Evolutionary conservation across 2,888 invertebrate species (phyloP), one percentile per base, ranked within the genome.

Genomic region (Leptopilina drosophilae): DNA sequence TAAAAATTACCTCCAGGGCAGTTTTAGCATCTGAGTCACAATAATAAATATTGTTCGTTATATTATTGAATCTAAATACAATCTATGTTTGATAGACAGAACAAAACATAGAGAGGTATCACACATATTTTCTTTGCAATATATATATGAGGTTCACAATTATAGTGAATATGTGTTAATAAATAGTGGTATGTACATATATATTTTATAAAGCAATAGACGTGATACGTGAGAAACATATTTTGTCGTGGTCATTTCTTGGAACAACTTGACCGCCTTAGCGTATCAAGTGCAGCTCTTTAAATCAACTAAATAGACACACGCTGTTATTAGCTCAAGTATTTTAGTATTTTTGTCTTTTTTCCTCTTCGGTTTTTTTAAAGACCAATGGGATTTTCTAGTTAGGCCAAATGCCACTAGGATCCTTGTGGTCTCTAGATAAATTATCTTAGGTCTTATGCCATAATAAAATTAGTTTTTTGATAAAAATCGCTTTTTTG

Each of bases 241-340:
- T 87, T 86, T 86, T 83, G 84, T 83, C 82, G 79, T 85, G 84
- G 82, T 84, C 83, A 83, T 85, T 86, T 88, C 85, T 86, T 78
- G 80, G 87, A 88, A 87, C 85, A 86, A 86, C 84, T 83, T 84
- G 87, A 85, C 86, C 83, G 82, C 84, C 85, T 85, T 87, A 85
- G 83, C 84, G 84, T 84, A 87, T 86, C 85, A 86, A 88, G 86
- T 87, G 87, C 87, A 86, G 75, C 82, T 59, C n/a, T 59, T 46
- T 59, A 59, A 15, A 59, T 15, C 12, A 56, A n/a, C 15, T 15
- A 33, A 33, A 33, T 49, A 69, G 26, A 53, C 49, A 69, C 26
- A 69, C 53, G 69, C 26, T 8, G 49, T 49, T 49, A 42, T 67
- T 12, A 49, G 42, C 9, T 20, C 15, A 20, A 67, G 12, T 12